Conservation (phyloP, 2,888 invertebrate genomes). For the Brachylomia viminalis region DNA sequence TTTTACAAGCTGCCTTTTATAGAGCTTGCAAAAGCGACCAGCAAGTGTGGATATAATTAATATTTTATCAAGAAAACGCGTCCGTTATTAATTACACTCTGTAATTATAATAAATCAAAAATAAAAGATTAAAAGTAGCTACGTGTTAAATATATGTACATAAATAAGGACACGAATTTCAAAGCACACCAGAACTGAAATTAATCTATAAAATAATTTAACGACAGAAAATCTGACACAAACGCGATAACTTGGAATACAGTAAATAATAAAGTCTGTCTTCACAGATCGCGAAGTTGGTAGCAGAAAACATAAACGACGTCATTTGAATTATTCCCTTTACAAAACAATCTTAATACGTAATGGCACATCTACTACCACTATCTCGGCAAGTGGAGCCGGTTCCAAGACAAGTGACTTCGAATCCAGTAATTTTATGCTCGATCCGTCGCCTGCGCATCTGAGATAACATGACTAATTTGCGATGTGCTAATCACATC, state of each 20-base stretch:
- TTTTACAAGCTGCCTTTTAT: slow-evolving; percentile 63
- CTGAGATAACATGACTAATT: slow-evolving; percentile 78
- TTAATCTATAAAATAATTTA: not conserved
- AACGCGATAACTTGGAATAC: not conserved
- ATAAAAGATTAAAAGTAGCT: not conserved
- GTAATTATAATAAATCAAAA: slow-evolving; percentile 30
- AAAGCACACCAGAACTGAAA: not conserved
- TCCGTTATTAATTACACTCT: slow-evolving; percentile 13
- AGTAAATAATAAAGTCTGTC: slow-evolving; percentile 32
- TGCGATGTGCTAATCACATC: slow-evolving; percentile 76
- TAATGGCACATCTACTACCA: slow-evolving; percentile 76
- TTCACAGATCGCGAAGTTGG: slow-evolving; percentile 31
- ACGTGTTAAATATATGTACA: not conserved
- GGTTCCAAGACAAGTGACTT: slow-evolving; percentile 73
- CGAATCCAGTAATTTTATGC: slow-evolving; percentile 74
- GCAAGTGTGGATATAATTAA: slow-evolving; percentile 53
- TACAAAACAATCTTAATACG: slow-evolving; percentile 76
- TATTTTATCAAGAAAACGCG: slow-evolving; percentile 51
- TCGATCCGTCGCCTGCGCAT: slow-evolving; percentile 72
- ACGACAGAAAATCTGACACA: not conserved
- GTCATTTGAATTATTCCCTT: slow-evolving; percentile 73
- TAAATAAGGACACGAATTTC: too few relatives aligned
- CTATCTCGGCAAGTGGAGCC: slow-evolving; percentile 69
- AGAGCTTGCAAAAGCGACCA: slow-evolving; percentile 46
- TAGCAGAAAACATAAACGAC: slow-evolving; percentile 62